A percentile compares a stretch with the other conserved stretches of the same genome.
Evolutionary conservation across 2,113 vertebrate genomes (phyloP).

Genomic region (Eulacestoma nigropectus): DNA sequence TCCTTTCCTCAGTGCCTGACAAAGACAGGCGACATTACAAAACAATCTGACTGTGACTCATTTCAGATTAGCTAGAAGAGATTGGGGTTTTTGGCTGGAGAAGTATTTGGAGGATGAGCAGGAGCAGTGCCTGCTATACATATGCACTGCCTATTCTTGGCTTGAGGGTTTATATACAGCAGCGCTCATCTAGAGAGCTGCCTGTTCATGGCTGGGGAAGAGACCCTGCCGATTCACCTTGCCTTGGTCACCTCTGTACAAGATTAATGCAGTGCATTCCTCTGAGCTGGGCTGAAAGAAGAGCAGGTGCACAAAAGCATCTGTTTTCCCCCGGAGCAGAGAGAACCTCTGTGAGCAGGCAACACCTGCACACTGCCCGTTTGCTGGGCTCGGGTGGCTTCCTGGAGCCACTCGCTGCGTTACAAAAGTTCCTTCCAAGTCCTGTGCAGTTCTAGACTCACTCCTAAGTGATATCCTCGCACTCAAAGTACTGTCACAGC

Average conservation of each 20-base stretch:
- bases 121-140: not conserved
- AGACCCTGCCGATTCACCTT: constrained; percentile 51
- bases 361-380: constrained; percentile 16
- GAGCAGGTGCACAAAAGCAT: constrained; percentile 64
- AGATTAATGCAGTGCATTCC: constrained; percentile 55
- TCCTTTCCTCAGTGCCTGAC: not conserved
- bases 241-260: constrained; percentile 57
- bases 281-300: constrained; percentile 36
- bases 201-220: constrained; percentile 1
- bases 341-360: not conserved
- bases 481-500: constrained; percentile 45
- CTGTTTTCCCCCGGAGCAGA: constrained; percentile 30
- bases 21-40: not conserved
- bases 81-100: not conserved
- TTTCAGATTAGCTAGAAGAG: not conserved
- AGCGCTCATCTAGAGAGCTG: not conserved
- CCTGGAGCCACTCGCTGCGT: not conserved
- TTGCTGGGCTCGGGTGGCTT: not conserved
- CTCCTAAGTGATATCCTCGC: not conserved
- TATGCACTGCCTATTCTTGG: not conserved
- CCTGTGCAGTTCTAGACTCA: not conserved
- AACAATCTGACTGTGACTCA: not conserved
- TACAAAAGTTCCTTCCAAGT: not conserved
- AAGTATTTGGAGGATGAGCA: not conserved
- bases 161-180: not conserved